phyloP scores from a whole-genome alignment of 2,113 vertebrate species.

The Brachyistius frenatus region DNA sequence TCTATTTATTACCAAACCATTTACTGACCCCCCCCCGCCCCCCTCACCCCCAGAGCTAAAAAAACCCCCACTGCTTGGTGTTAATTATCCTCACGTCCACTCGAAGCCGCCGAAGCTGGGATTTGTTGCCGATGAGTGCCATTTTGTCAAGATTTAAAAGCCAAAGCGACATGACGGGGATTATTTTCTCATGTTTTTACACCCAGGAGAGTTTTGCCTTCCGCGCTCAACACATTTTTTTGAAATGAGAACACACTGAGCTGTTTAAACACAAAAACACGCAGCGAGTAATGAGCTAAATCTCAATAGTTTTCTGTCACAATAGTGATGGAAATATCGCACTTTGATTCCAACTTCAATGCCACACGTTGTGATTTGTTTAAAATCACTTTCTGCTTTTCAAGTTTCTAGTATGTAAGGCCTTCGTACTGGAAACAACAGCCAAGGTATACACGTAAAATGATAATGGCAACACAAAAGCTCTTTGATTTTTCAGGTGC shows the following conservation, averaged over 20 bases:
- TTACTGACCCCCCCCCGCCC: slow-evolving; percentile 52
- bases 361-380: background rate
- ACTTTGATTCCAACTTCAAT: too few relatives aligned
- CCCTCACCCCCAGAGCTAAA: background rate
- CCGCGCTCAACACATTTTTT: slow-evolving; percentile 5
- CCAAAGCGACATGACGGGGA: slow-evolving; percentile 32
- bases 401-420: too few relatives aligned
- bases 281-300: background rate
- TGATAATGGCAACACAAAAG: too few relatives aligned
- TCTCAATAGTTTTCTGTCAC: background rate
- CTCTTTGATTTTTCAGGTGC: too few relatives aligned
- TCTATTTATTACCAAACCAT: slow-evolving; percentile 67
- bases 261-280: slow-evolving; percentile 6
- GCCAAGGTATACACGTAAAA: too few relatives aligned
- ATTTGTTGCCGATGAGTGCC: slow-evolving; percentile 50
- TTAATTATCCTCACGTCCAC: slow-evolving; percentile 60
- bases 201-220: slow-evolving; percentile 10
- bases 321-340: background rate
- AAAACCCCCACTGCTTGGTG: slow-evolving; percentile 45
- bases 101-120: slow-evolving; percentile 37
- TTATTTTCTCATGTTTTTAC: slow-evolving; percentile 60
- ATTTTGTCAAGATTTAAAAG: slow-evolving; percentile 62
- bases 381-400: too few relatives aligned
- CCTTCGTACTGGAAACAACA: too few relatives aligned
- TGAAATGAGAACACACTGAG: slow-evolving; percentile 42